Conservation (phyloP, 2,888 invertebrate genomes). For the Athalia cordata region DNA sequence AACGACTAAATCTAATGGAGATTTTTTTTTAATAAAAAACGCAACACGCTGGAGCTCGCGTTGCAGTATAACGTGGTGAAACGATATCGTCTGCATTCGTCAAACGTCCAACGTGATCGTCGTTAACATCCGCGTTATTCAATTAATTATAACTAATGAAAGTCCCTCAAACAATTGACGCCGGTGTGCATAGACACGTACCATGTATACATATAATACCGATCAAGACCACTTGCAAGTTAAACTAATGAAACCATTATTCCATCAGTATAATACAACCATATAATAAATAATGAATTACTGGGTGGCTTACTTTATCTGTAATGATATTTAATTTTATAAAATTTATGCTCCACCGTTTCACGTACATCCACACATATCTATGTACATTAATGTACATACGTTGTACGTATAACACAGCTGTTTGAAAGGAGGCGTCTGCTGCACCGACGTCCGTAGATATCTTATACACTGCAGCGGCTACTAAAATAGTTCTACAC, state of each 20-base stretch:
- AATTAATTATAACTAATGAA: constrained; percentile 44
- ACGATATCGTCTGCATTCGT: no score
- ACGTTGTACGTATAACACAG: neutral
- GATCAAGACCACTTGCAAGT: constrained; percentile 25
- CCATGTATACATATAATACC: constrained; percentile 12
- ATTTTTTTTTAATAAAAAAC: no score
- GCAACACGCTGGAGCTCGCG: no score
- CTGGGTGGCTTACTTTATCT: neutral
- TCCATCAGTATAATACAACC: neutral
- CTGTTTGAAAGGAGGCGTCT: neutral
- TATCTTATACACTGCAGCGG: no score
- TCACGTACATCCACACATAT: no score
- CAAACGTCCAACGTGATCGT: no score
- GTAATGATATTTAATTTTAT: neutral
- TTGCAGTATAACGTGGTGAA: no score
- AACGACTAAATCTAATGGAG: no score
- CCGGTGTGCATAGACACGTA: neutral
- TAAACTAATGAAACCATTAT: constrained; percentile 42
- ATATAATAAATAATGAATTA: neutral
- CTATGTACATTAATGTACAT: no score
- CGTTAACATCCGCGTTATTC: constrained; percentile 30
- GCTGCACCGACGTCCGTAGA: no score
- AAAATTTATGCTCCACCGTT: neutral
- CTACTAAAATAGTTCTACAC: neutral
- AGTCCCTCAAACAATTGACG: constrained; percentile 40